Evolutionary conservation across 2,113 vertebrate genomes (phyloP).

Genomic region (Xiphophorus maculatus): DNA sequence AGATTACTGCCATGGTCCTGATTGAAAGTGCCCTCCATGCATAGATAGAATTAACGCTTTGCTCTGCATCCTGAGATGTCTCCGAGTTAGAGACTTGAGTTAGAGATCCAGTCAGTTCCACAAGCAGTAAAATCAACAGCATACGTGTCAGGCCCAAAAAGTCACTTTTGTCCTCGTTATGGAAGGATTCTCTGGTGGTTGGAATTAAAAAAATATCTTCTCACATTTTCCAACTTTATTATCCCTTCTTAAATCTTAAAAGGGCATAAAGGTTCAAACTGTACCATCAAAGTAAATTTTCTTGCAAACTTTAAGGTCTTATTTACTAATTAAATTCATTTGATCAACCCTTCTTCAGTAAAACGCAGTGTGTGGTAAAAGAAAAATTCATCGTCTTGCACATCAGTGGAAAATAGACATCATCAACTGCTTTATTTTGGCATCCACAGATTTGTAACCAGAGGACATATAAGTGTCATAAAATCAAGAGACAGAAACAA

Average conservation of each 20-base stretch:
- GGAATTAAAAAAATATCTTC: neutral
- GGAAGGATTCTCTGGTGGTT: neutral
- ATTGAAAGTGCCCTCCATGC: neutral
- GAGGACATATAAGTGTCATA: neutral
- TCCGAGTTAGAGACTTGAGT: too few species aligned
- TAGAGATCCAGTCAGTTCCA: neutral
- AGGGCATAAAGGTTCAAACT: too few species aligned
- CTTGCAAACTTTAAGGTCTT: neutral
- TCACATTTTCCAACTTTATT: neutral
- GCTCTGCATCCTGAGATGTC: neutral
- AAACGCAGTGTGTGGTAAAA: too few species aligned
- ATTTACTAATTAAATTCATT: neutral
- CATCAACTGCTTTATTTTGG: neutral
- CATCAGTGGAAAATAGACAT: neutral
- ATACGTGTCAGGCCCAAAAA: neutral
- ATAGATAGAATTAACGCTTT: too few species aligned
- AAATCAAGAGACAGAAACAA: neutral
- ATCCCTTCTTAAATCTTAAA: too few species aligned
- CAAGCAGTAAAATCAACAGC: neutral
- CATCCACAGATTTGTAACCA: neutral
- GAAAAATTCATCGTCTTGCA: neutral
- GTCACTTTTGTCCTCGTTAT: neutral
- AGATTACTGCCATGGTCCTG: neutral
- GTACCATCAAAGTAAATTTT: neutral
- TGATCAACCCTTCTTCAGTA: too few species aligned